These are phyloP conservation scores for Vulpes ferrilata DNA, from an alignment of 2,113 vertebrate species.

Conservation along the genomic window DNA sequence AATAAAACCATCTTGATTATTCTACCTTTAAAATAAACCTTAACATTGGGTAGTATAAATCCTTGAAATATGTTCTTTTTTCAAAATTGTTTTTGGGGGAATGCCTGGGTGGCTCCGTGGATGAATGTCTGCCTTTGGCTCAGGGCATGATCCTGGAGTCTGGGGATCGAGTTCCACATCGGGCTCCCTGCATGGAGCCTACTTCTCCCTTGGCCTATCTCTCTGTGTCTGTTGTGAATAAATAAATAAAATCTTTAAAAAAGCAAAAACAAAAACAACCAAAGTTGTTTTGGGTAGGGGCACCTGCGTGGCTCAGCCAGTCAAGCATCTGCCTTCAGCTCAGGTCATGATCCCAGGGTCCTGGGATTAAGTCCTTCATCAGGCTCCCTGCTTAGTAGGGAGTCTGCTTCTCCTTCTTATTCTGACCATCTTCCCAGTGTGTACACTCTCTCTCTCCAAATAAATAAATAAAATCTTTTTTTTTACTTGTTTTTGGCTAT, in stretches of 20 bases:
- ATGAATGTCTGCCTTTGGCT: neutral
- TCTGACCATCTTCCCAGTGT: too few relatives aligned
- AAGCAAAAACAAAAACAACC: neutral
- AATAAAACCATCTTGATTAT: conserved; percentile 5
- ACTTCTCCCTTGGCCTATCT: neutral
- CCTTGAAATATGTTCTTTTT: neutral
- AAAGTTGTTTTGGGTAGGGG: neutral
- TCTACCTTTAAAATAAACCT: neutral
- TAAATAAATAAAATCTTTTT: too few relatives aligned
- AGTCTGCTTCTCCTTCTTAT: too few relatives aligned
- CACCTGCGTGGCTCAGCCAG: too few relatives aligned
- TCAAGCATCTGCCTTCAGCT: too few relatives aligned
- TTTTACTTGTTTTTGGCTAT: neutral
- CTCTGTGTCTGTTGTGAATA: neutral
- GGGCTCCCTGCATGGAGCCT: neutral
- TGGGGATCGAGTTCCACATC: neutral
- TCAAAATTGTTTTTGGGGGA: neutral
- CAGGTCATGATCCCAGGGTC: too few relatives aligned
- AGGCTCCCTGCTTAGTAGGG: too few relatives aligned
- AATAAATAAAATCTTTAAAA: neutral
- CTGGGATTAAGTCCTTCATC: too few relatives aligned
- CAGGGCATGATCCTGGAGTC: neutral
- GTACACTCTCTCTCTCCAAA: too few relatives aligned
- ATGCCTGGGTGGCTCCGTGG: neutral
- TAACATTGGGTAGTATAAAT: neutral